Evolutionary conservation across 2,888 invertebrate genomes (phyloP).

Genomic region (Parapristionchus giblindavisi): DNA sequence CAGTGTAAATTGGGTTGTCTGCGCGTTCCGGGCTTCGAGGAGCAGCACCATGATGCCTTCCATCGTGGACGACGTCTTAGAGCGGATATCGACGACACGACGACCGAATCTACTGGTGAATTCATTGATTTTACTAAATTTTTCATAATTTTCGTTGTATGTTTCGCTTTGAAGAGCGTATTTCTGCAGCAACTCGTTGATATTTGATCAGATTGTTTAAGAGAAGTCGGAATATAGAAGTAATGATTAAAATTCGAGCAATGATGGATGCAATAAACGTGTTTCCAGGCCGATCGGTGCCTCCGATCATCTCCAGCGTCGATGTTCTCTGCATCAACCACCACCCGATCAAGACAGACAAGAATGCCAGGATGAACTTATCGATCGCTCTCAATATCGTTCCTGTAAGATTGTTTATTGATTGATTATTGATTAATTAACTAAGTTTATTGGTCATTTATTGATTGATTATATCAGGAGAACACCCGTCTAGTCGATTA

Average conservation of each 20-base stretch:
- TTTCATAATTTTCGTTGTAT: background rate
- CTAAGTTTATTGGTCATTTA: background rate
- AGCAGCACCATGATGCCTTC: conserved; percentile 18
- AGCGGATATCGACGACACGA: conserved; percentile 28
- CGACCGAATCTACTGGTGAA: conserved; percentile 9
- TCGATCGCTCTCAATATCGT: conserved; percentile 11
- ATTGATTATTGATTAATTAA: background rate
- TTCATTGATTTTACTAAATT: background rate
- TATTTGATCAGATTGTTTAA: background rate
- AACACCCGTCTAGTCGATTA: conserved; percentile 9
- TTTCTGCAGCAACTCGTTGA: background rate
- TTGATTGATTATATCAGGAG: conserved; percentile 16
- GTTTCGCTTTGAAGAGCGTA: background rate
- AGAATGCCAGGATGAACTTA: conserved; percentile 7
- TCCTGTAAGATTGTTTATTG: background rate
- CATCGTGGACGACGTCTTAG: conserved; percentile 7
- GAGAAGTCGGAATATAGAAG: background rate
- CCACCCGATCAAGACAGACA: background rate
- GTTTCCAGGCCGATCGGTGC: conserved; percentile 21
- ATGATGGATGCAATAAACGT: background rate
- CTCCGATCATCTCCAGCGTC: conserved; percentile 1
- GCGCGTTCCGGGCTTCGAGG: conserved; percentile 11
- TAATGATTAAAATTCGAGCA: background rate
- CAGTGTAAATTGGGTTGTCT: conserved; percentile 36
- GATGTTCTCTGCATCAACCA: conserved; percentile 19